Base-by-base conservation (phyloP, 2,113 vertebrate genomes). In the Cyanistes caeruleus region DNA sequence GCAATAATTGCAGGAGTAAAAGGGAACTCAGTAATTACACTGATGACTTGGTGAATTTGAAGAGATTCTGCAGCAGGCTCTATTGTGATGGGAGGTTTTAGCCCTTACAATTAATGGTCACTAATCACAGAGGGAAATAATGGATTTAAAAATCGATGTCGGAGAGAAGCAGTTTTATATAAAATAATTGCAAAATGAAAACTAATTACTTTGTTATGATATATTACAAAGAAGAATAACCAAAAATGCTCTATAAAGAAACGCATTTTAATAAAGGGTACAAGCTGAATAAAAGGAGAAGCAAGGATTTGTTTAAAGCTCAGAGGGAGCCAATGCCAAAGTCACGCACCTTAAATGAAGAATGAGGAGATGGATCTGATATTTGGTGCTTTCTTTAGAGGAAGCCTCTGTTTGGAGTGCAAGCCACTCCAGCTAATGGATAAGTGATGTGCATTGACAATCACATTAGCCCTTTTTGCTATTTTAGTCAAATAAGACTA, bases 391-490 rank as follows among this genome's bases (percentile, higher is more conserved):
- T 64, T 67, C 85, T 75, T 39, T 43, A 80, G 33, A 85, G 62
- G 58, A 83, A 80, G 72, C 35, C 72, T 93, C 74, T 91, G 73
- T 43, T 80, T 85, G 52, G 85, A 93, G 59, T 63, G 67, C 83
- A 92, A 89, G 84, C 56, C 74, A 92, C 81, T 77, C 63, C 49
- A 86, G 62, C 80, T 93, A 97, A 97, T 91, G 84, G 83, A 6
- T 49, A 51, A 80, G 81, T 48, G 81, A 67, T 91, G 86, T 81
- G 84, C 83, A 75, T 3, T 75, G 93, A 56, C 93, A 97, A 97
- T 95, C 87, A 91, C 75, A 97, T 96, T 93, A 96, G 68, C 24
- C 83, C 80, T 91, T 90, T 84, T 70, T 94, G 95, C 77, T 96
- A 37, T 90, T 95, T 90, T 69, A 93, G 90, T 72, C 84, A 94